Evolutionary conservation across 2,113 vertebrate species (phyloP), one percentile per base, ranked within the genome.

Genomic region (Amazona vittata): DNA sequence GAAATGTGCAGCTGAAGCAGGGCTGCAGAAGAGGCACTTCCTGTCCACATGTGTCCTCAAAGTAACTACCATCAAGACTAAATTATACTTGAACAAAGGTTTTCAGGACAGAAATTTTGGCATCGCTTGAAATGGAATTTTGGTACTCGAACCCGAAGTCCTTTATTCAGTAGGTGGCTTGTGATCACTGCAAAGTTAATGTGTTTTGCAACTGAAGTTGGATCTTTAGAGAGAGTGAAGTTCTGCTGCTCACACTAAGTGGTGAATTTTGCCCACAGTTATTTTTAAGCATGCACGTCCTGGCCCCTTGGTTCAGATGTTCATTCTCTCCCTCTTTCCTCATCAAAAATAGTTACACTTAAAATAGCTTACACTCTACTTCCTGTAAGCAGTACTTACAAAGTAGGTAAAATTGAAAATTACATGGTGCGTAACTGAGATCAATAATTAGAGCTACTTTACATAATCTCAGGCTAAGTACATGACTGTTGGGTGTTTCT

Each of bases 371-470:
- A 22, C 13, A 3, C 12, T 74, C 43, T 12, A 2, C 50, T 84
- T 94, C 49, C 44, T 79, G 28, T 89, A 69, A 89, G 73, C 55
- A 81, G 37, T 60, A 33, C 79, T 89, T 79, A 63, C 37, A 86
- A 80, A 95, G 80, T 33, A 79, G 76, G 37, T 73, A 65, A 94
- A 90, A 89, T 57, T 65, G 83, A 90, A 91, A 60, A 87, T 91
- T 84, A 71, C 11, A 7, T 24, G 67, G 49, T 89, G 31, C 1
- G 5, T 89, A 67, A 59, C 35, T 57, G 83, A 84, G 65, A 83
- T 83, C 35, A 89, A 10, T 83, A 86, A 84, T 96, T 94, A 90
- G 25, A 86, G 22, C 43, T 89, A 8, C 52, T 96, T 95, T 86
- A 33, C 37, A 78, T 88, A 92, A 94, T 87, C 65, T 90, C n/a